Percentiles rank a stretch among this genome's conserved stretches.
Conservation (phyloP, 2,113 vertebrate species). For the Malaclemys terrapin region DNA sequence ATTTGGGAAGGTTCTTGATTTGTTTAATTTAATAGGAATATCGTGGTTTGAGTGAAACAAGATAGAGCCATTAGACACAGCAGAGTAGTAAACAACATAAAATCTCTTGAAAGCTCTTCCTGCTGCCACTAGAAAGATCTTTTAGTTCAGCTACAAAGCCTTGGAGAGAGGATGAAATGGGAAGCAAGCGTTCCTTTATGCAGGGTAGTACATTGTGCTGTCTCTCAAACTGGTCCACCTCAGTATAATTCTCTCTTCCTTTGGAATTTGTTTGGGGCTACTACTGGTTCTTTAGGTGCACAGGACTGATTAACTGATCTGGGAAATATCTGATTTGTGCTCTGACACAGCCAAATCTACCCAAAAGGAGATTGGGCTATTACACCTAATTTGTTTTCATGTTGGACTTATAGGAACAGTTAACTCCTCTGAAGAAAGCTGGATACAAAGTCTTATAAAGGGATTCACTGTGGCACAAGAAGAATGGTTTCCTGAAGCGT, state of each 20-base stretch:
- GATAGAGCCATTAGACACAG: background rate
- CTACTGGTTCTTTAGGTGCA: background rate
- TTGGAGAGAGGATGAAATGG: background rate
- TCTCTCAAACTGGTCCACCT: background rate
- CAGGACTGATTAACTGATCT: background rate
- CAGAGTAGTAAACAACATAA: background rate
- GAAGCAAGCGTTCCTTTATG: background rate
- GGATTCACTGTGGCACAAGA: background rate
- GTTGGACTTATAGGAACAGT: constrained; percentile 5
- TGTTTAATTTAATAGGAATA: background rate
- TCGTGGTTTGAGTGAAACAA: background rate
- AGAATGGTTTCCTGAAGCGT: background rate
- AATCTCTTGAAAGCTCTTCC: background rate
- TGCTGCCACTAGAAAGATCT: background rate
- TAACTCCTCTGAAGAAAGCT: constrained; percentile 5
- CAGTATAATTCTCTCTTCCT: fast-evolving
- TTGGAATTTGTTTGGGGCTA: background rate
- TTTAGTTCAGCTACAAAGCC: background rate
- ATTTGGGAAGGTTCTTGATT: background rate
- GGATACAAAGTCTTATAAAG: constrained; percentile 28
- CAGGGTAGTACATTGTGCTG: fast-evolving
- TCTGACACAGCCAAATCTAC: background rate
- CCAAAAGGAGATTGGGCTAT: background rate
- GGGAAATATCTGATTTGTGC: background rate
- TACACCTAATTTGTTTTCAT: constrained; percentile 35